Evolutionary conservation across 2,888 invertebrate species (phyloP).

Genomic region (Syrphus vitripennis): DNA sequence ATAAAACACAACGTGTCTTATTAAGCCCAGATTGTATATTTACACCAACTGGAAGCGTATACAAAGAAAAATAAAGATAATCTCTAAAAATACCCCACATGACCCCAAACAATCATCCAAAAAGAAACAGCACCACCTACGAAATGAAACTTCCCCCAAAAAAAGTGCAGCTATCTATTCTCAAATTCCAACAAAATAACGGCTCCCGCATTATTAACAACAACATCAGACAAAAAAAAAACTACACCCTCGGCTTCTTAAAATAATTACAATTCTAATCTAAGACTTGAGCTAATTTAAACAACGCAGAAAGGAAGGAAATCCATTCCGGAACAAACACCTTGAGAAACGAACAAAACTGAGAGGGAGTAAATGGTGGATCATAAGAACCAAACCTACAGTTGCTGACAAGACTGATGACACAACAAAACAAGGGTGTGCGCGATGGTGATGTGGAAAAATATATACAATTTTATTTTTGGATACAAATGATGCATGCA

Average conservation of each 20-base stretch:
- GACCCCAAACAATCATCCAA: slow-evolving; percentile 56
- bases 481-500: slow-evolving; percentile 41
- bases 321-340: slow-evolving; percentile 52
- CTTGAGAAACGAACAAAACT: background rate
- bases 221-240: background rate
- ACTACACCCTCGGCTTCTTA: slow-evolving; percentile 41
- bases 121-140: background rate
- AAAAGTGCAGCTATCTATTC: background rate
- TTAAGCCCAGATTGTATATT: slow-evolving; percentile 15
- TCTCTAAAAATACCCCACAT: slow-evolving; percentile 53
- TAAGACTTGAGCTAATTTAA: slow-evolving; percentile 60
- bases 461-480: slow-evolving; percentile 44
- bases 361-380: background rate
- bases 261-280: slow-evolving; percentile 64
- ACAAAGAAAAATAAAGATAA: background rate
- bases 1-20: slow-evolving; percentile 41
- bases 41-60: background rate
- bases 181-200: slow-evolving; percentile 33
- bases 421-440: slow-evolving; percentile 47
- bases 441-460: background rate
- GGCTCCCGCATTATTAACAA: slow-evolving; percentile 4
- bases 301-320: slow-evolving; percentile 19
- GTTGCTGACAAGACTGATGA: slow-evolving; percentile 59
- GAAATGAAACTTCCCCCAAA: slow-evolving; percentile 24
- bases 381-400: background rate